Conservation (phyloP, 2,888 invertebrate genomes). For the Willowsia nigromaculata region DNA sequence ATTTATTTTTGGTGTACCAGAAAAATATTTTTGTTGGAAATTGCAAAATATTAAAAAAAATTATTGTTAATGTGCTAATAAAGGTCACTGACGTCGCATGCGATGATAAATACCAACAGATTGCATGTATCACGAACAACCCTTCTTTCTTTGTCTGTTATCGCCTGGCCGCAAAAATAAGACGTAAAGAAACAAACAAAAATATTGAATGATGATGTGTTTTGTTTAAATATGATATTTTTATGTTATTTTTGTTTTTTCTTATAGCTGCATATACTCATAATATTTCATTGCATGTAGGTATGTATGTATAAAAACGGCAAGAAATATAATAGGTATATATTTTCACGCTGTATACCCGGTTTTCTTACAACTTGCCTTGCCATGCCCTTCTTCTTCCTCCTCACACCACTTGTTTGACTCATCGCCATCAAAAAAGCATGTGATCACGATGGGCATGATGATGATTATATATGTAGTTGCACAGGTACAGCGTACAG, state of each 20-base stretch:
- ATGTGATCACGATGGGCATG: slow-evolving; percentile 13
- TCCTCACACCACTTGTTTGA: slow-evolving; percentile 1
- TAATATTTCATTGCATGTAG: too few species aligned
- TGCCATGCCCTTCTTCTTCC: background rate
- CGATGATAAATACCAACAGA: slow-evolving; percentile 31
- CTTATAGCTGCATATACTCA: too few species aligned
- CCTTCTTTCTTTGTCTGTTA: background rate
- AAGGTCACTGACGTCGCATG: slow-evolving; percentile 76
- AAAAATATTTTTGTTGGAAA: background rate
- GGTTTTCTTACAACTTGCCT: too few species aligned
- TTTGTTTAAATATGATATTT: too few species aligned
- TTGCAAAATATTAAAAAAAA: background rate
- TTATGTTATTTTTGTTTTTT: too few species aligned
- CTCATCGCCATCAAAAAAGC: slow-evolving; percentile 7
- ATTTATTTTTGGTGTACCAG: background rate
- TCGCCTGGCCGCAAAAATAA: background rate
- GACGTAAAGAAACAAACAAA: background rate
- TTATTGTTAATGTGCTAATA: slow-evolving; percentile 66
- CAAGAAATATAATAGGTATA: background rate
- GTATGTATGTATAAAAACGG: background rate
- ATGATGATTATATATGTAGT: background rate
- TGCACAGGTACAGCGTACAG: background rate
- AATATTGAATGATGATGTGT: too few species aligned
- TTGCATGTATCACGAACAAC: slow-evolving; percentile 65
- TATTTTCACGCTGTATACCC: background rate